phyloP scores from a whole-genome alignment of 2,797 vertebrate species.

The Danio albolineatus region DNA sequence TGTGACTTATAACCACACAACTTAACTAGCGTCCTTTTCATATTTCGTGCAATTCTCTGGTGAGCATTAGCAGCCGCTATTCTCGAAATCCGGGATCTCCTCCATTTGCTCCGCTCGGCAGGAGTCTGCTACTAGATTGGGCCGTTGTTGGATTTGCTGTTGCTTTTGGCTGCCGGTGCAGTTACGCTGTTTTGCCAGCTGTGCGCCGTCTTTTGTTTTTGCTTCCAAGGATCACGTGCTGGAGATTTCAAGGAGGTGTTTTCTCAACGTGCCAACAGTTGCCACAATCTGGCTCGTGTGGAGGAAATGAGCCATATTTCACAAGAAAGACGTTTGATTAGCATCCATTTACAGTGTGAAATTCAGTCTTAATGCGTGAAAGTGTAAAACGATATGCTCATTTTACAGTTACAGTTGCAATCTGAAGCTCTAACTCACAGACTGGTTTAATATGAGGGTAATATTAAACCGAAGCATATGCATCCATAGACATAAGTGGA shows the following conservation, averaged over 20 bases:
- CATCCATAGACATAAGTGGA: not conserved
- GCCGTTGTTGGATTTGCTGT: slow-evolving; percentile 41
- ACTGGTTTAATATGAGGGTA: slow-evolving; percentile 10
- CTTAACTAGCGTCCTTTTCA: not conserved
- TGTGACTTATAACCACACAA: not conserved
- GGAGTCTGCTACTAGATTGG: slow-evolving; percentile 52
- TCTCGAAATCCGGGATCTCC: slow-evolving; percentile 28
- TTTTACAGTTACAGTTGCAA: slow-evolving; percentile 16
- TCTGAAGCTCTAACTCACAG: not conserved
- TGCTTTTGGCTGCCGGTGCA: slow-evolving; percentile 46
- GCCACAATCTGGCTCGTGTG: not conserved
- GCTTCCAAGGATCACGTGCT: slow-evolving; percentile 38
- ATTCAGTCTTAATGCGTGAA: slow-evolving; percentile 24
- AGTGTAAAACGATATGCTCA: slow-evolving; percentile 39
- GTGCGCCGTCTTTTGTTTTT: slow-evolving; percentile 49
- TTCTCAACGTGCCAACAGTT: slow-evolving; percentile 43
- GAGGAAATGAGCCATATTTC: slow-evolving; percentile 47
- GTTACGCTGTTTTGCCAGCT: slow-evolving; percentile 54
- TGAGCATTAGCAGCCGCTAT: slow-evolving; percentile 9
- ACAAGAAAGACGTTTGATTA: slow-evolving; percentile 39
- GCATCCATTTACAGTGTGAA: slow-evolving; percentile 33
- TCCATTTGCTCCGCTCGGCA: slow-evolving; percentile 46
- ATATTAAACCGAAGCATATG: not conserved
- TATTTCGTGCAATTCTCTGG: not conserved
- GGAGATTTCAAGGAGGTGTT: slow-evolving; percentile 41